phyloP scores from a whole-genome alignment of 2,113 vertebrate species.

The Hyla sarda region DNA sequence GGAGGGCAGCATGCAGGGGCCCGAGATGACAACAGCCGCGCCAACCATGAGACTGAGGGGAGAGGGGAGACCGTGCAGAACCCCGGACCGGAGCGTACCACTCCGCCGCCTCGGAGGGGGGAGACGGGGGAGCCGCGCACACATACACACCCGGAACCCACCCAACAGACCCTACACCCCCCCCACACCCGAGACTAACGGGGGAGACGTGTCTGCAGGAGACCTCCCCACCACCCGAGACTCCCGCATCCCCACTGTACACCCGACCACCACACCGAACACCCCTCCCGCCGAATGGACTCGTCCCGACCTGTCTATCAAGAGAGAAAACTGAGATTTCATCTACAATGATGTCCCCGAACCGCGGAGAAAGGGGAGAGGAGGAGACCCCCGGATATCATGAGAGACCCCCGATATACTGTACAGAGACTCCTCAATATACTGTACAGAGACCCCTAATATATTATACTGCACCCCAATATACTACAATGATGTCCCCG shows the following conservation, averaged over 20 bases:
- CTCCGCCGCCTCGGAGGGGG: background rate
- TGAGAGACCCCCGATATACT: too few species aligned
- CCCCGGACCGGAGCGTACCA: slow-evolving; percentile 27
- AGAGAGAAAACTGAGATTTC: slow-evolving; percentile 75
- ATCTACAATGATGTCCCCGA: slow-evolving; percentile 40
- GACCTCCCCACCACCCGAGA: background rate
- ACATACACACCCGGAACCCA: background rate
- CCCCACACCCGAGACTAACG: background rate
- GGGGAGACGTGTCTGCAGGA: background rate
- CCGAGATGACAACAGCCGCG: slow-evolving; percentile 59
- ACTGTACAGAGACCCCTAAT: too few species aligned
- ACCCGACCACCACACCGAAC: background rate
- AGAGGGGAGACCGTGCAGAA: slow-evolving; percentile 15
- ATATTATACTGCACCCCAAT: too few species aligned
- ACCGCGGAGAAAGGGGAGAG: too few species aligned
- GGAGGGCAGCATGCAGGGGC: slow-evolving; percentile 26
- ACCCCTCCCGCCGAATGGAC: slow-evolving; percentile 68
- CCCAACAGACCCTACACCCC: background rate
- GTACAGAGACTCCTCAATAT: too few species aligned
- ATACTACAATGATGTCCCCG: too few species aligned
- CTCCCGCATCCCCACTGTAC: background rate
- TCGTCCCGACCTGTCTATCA: slow-evolving; percentile 72
- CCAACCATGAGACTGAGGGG: slow-evolving; percentile 70
- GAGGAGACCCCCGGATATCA: too few species aligned
- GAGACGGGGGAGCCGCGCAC: background rate